Conservation (phyloP, 2,888 invertebrate species). For the Dilophus febrilis region DNA sequence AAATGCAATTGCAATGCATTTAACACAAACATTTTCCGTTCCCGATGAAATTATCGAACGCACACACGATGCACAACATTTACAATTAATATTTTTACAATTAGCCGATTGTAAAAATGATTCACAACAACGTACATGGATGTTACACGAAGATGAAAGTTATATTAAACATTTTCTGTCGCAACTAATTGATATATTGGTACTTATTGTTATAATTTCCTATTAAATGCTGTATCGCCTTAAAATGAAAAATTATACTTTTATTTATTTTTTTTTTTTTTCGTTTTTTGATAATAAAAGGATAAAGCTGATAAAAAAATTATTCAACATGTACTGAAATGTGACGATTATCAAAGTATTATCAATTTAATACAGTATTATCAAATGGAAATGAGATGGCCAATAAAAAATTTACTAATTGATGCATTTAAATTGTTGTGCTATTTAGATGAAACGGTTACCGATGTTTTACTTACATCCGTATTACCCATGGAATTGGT, state of each 20-base stretch:
- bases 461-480: conserved; percentile 70
- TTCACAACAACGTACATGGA: conserved; percentile 91
- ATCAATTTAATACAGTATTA: conserved; percentile 80
- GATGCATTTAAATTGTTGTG: conserved; percentile 81
- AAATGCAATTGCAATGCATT: conserved; percentile 40
- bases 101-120: conserved; percentile 83
- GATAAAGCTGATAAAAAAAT: conserved; percentile 83
- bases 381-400: conserved; percentile 89
- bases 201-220: conserved; percentile 24
- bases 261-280: conserved; percentile 4
- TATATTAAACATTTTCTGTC: conserved; percentile 72
- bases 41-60: conserved; percentile 42
- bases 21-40: conserved; percentile 42
- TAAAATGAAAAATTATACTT: neutral
- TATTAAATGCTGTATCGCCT: conserved; percentile 2
- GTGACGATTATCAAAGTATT: conserved; percentile 69
- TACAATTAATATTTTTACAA: conserved; percentile 69
- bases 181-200: conserved; percentile 68
- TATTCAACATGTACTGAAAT: conserved; percentile 65
- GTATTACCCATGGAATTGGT: conserved; percentile 83
- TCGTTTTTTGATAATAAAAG: conserved; percentile 32
- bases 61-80: conserved; percentile 66
- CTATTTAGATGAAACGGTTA: conserved; percentile 61
- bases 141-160: conserved; percentile 81
- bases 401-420: conserved; percentile 61